Base-by-base conservation (phyloP, 2,888 invertebrate species). In the Hedya salicella region DNA sequence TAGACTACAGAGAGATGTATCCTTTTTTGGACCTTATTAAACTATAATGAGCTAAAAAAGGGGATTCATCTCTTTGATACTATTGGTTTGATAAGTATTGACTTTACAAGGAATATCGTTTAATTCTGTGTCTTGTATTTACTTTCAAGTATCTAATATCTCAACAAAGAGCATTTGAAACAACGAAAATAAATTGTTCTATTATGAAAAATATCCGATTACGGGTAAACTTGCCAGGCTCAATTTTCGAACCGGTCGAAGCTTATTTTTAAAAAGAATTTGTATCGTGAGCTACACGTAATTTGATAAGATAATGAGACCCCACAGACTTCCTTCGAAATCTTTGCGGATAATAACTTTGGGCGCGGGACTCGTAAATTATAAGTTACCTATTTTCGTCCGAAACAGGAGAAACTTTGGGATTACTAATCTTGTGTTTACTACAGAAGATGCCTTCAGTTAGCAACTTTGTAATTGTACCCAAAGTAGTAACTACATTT, bases 241-340 rank as follows among this genome's bases (percentile, higher is more conserved):
- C 40, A 30, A 44, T 9, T 44, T 56, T 25, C 13, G 0, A n/a
- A 4, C 17, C 16, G n/a, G 14, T 1, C n/a, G n/a, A 16, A 50
- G 17, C 30, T 30, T 30, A 42, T 61, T 42, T 52, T 30, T 32
- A 42, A 30, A 25, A 52, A 62, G 9, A 46, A 53, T n/a, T 44
- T 52, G 36, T 57, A 57, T 57, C 36, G 57, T 44, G 13, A 44
- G 50, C 1, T 57, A 21, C 50, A 65, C 65, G 48, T 53, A 48
- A 65, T 65, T 65, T 25, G 60, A 60, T 65, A 60, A 65, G 60
- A 52, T 65, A 59, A 64, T 64, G 50, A 64, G 64, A 49, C 5
- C 32, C 44, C 46, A 13, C 50, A 14, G 52, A 52, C 14, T 65
- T 21, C 9, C 36, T 36, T 36, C 36, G 11, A 50, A 59, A 59